Conservation (phyloP, 2,113 vertebrate species). For the Apteryx owenii region DNA sequence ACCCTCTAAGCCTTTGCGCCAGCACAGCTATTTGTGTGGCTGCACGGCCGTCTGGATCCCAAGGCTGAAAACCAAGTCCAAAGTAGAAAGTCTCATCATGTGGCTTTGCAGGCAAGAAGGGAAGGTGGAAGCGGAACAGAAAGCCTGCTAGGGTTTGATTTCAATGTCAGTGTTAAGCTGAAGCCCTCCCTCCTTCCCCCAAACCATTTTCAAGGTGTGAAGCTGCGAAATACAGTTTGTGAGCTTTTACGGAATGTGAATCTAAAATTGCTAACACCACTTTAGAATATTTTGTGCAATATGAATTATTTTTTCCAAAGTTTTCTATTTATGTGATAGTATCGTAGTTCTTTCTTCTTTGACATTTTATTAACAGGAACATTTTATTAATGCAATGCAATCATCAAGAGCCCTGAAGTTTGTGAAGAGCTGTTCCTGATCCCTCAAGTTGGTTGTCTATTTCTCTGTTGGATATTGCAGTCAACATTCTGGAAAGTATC, state of each 20-base stretch:
- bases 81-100: neutral
- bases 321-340: neutral
- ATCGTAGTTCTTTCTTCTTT: neutral
- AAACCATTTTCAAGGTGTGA: neutral
- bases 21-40: neutral
- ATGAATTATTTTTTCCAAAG: neutral
- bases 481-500: constrained; percentile 6
- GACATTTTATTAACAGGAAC: neutral
- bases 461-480: neutral
- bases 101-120: neutral
- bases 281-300: neutral
- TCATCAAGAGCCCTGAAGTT: neutral
- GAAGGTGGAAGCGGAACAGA: neutral
- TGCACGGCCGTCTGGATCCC: neutral
- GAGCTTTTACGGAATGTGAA: neutral
- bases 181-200: neutral
- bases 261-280: neutral
- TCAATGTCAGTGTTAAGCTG: neutral
- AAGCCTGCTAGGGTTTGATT: neutral
- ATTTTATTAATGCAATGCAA: neutral
- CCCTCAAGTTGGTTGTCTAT: constrained; percentile 31
- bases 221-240: neutral
- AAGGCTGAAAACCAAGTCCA: neutral
- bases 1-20: neutral
- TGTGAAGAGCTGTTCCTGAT: constrained; percentile 13